phyloP scores from a whole-genome alignment of 1,140 invertebrate genomes.

The Cepaea nemoralis region DNA sequence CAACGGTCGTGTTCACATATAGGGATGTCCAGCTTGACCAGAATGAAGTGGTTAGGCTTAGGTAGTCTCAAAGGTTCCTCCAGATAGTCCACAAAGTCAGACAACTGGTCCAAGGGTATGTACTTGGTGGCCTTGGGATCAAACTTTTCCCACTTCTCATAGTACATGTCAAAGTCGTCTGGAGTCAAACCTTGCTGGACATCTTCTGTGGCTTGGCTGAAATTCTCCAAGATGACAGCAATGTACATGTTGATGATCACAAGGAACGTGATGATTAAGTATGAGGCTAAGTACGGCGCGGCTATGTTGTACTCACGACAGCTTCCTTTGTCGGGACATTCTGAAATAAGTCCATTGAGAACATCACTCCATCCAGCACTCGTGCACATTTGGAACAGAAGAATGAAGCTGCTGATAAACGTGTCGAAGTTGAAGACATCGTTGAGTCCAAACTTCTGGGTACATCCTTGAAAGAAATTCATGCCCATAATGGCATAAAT shows the following conservation, averaged over 20 bases:
- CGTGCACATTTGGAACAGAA: constrained; percentile 98
- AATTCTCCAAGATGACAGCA: constrained; percentile 98
- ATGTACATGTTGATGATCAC: constrained; percentile 99
- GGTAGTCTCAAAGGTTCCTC: constrained; percentile 81
- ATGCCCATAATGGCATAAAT: constrained; percentile 99
- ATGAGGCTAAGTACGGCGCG: constrained; percentile 93
- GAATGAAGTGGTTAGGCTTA: constrained; percentile 98
- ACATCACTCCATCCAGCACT: constrained; percentile 98
- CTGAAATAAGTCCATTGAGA: constrained; percentile 94
- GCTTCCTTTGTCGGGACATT: constrained; percentile 68
- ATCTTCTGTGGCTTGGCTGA: constrained; percentile 97
- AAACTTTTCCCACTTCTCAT: constrained; percentile 98
- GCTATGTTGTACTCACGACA: constrained; percentile 93
- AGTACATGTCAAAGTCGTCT: constrained; percentile 99
- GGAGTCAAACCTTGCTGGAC: constrained; percentile 97
- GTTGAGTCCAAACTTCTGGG: constrained; percentile 91
- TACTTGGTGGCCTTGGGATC: constrained; percentile 98
- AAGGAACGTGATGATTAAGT: constrained; percentile 96
- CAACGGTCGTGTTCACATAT: constrained; percentile 97
- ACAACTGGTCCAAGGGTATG: constrained; percentile 91
- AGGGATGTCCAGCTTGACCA: constrained; percentile 97
- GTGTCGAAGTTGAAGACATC: constrained; percentile 99
- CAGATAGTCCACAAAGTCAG: constrained; percentile 91
- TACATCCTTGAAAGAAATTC: constrained; percentile 99
- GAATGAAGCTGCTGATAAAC: constrained; percentile 96